Evolutionary conservation across 2,113 vertebrate genomes (phyloP).

Genomic region (Copsychus sechellarum): DNA sequence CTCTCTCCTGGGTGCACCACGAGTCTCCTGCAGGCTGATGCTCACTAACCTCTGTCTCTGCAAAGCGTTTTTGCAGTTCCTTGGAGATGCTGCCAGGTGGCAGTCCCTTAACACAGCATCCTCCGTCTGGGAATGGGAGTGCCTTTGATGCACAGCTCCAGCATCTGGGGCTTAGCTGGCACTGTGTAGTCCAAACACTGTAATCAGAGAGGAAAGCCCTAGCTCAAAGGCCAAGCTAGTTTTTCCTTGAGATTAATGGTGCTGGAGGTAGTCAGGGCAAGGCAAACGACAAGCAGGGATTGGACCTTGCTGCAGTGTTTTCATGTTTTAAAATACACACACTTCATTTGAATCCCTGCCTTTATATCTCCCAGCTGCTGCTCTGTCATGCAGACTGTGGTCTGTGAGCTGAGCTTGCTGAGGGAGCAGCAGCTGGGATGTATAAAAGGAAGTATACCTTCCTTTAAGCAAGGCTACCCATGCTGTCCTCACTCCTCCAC

Average conservation of each 20-base stretch:
- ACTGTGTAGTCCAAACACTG: neutral
- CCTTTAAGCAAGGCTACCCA: neutral
- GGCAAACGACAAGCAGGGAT: neutral
- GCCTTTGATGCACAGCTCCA: neutral
- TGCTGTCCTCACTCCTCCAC: neutral
- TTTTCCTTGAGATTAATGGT: neutral
- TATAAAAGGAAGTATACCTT: neutral
- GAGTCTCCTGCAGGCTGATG: neutral
- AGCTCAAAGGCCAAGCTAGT: neutral
- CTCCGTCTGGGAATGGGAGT: neutral
- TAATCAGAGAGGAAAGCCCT: neutral
- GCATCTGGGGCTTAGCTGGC: neutral
- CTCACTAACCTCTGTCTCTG: neutral
- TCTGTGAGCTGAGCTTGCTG: neutral
- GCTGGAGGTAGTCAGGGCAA: neutral
- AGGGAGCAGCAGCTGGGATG: slow-evolving; percentile 10
- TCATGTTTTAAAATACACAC: neutral
- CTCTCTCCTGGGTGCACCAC: neutral
- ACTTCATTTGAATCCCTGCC: neutral
- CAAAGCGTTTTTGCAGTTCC: neutral
- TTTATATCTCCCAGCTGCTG: slow-evolving; percentile 24
- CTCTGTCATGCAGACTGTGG: neutral
- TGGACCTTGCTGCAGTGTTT: neutral
- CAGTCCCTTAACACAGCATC: slow-evolving; percentile 41
- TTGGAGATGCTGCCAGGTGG: slow-evolving; percentile 68